Percentiles rank a stretch among this genome's conserved stretches.
Evolutionary conservation across 1,140 invertebrate genomes (phyloP).

Genomic region (Drosophila sproati): DNA sequence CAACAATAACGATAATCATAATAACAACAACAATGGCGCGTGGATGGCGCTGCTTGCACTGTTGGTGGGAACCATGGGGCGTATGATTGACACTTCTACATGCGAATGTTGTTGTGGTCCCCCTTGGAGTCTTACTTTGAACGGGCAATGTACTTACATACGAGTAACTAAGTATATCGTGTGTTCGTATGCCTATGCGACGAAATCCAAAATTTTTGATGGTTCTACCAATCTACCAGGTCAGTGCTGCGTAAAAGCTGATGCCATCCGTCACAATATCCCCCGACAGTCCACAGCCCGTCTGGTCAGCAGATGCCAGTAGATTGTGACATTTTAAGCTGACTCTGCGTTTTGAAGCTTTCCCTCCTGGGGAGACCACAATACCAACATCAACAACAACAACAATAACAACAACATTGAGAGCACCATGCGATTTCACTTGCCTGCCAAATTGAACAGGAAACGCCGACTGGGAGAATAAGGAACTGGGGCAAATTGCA

Average conservation of each 20-base stretch:
- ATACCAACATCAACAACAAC: background rate
- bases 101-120: background rate
- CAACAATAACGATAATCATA: conserved; percentile 48
- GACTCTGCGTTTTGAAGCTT: conserved; percentile 21
- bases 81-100: conserved; percentile 60
- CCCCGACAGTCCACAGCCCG: background rate
- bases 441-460: conserved; percentile 8
- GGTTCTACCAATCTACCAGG: conserved; percentile 10
- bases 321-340: conserved; percentile 52
- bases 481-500: conserved; percentile 15
- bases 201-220: conserved; percentile 12
- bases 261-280: background rate
- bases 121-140: background rate
- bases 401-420: background rate
- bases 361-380: background rate
- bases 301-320: conserved; percentile 27
- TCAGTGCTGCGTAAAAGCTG: conserved; percentile 1
- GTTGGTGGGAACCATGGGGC: conserved; percentile 1
- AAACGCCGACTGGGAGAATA: background rate
- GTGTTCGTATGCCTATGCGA: conserved; percentile 8
- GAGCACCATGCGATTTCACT: conserved; percentile 11
- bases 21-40: conserved; percentile 23
- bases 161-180: background rate
- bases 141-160: background rate
- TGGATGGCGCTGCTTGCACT: background rate